Base-by-base conservation (phyloP, 2,797 vertebrate species). In the Galaxias olidus region DNA sequence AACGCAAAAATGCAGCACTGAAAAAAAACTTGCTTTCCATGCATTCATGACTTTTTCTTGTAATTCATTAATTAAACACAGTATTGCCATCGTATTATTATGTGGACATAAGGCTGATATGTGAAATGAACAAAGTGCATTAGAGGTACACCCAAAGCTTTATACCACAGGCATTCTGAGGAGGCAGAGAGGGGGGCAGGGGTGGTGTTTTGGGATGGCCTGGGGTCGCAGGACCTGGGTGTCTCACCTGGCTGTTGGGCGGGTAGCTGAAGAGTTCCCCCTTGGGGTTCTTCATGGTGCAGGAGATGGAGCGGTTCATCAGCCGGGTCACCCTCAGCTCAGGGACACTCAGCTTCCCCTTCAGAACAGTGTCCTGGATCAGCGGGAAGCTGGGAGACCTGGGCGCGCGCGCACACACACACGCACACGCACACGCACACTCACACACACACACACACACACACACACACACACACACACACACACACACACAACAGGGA, bases 331-430 rank as follows among this genome's bases (percentile, higher is more conserved):
- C 94, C 0, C 96, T 94, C 81, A 96, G 90, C 82, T 99, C 97
- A 0, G 96, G 95, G 42, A 96, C 94, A 3, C 93, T 94, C 74
- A 98, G 90, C 79, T 98, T 98, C 84, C 95, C 94, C 89, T 98
- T 98, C 77, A 99, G 85, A 86, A 96, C 93, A 0, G 96, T 95
- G 84, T 99, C 97, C 72, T 98, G 97, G 88, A 98, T 97, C 83
- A 98, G 83, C 0, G 97, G 97, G 66, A 97, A 98, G 89, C 97
- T 99, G 78, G 97, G 96, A 80, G 96, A 99, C 85, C 97, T 99
- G 75, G 59, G 62, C 47, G 75, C 70, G 67, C 71, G 13, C 5
- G 69, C 51, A 53, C 55, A 41, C 13, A n/a, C 30, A 45, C 20
- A 59, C 19, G 51, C 17, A 42, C 7, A 71, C 43, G 30, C 43